These are phyloP conservation scores for Drosophila longiperda DNA, from an alignment of 2,888 invertebrate genomes.

Conservation along the genomic window DNA sequence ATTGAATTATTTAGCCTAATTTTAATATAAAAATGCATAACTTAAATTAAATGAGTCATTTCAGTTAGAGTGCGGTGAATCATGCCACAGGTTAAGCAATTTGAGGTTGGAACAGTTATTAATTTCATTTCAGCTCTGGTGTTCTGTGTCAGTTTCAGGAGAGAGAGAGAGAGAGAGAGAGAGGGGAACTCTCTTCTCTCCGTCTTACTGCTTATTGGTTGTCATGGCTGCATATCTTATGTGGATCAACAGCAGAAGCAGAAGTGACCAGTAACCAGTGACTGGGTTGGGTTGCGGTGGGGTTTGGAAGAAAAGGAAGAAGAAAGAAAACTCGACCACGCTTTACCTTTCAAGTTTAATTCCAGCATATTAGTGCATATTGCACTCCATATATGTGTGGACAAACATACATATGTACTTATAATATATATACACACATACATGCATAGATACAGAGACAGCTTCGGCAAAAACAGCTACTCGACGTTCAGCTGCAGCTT, in stretches of 20 bases:
- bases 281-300: background rate
- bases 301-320: background rate
- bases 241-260: constrained; percentile 1
- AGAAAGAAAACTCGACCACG: constrained; percentile 27
- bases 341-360: constrained; percentile 42
- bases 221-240: constrained; percentile 16
- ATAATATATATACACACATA: background rate
- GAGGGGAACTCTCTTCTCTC: background rate
- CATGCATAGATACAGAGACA: constrained; percentile 10
- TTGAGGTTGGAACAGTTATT: constrained; percentile 19
- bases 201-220: constrained; percentile 10
- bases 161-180: background rate
- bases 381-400: constrained; percentile 27
- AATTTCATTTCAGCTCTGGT: constrained; percentile 11
- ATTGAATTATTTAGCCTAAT: background rate
- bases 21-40: background rate
- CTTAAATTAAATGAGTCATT: constrained; percentile 2
- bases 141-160: background rate
- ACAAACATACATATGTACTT: background rate
- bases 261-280: constrained; percentile 1
- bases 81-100: constrained; percentile 36
- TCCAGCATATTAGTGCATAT: constrained; percentile 47
- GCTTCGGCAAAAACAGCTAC: constrained; percentile 43
- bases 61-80: constrained; percentile 3
- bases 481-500: constrained; percentile 43